These are phyloP conservation scores for Ormyrus thymus DNA, from an alignment of 2,888 invertebrate genomes.

Conservation along the genomic window DNA sequence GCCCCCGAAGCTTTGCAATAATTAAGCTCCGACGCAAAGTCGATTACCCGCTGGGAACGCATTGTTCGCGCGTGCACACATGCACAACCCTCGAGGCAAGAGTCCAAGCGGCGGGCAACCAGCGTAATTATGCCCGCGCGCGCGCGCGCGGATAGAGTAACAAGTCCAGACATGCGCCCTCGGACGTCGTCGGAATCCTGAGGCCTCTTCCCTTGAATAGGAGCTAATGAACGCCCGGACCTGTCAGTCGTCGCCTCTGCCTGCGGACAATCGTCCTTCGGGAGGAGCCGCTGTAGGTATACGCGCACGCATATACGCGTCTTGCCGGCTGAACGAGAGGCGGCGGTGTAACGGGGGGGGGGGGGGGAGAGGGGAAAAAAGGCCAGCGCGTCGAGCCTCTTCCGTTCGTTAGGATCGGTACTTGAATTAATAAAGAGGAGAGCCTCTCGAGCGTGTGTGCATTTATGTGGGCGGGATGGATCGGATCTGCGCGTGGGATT, in stretches of 20 bases:
- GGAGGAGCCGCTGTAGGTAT: not conserved
- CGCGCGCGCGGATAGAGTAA: slow-evolving; percentile 32
- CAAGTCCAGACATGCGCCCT: slow-evolving; percentile 38
- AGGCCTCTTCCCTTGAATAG: slow-evolving; percentile 46
- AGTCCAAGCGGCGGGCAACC: not conserved
- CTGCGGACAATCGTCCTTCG: slow-evolving; percentile 51
- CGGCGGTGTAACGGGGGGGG: not conserved
- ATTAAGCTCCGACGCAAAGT: too few species aligned
- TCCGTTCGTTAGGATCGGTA: slow-evolving; percentile 50
- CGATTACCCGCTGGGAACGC: too few species aligned
- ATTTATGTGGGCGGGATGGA: too few species aligned
- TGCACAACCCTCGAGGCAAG: too few species aligned
- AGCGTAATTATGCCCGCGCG: slow-evolving; percentile 38
- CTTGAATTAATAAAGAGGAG: slow-evolving; percentile 56
- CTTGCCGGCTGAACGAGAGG: too few species aligned
- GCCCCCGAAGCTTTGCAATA: too few species aligned
- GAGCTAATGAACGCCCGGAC: slow-evolving; percentile 73
- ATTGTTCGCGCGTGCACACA: too few species aligned
- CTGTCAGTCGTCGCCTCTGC: slow-evolving; percentile 65
- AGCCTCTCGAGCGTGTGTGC: slow-evolving; percentile 11
- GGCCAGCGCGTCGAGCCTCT: slow-evolving; percentile 31
- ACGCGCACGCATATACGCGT: not conserved
- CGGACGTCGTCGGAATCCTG: slow-evolving; percentile 34
- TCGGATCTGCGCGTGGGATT: slow-evolving; percentile 18
- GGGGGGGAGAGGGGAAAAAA: slow-evolving; percentile 36